Evolutionary conservation across 2,888 invertebrate species (phyloP).

Genomic region (Hymenopus coronatus): DNA sequence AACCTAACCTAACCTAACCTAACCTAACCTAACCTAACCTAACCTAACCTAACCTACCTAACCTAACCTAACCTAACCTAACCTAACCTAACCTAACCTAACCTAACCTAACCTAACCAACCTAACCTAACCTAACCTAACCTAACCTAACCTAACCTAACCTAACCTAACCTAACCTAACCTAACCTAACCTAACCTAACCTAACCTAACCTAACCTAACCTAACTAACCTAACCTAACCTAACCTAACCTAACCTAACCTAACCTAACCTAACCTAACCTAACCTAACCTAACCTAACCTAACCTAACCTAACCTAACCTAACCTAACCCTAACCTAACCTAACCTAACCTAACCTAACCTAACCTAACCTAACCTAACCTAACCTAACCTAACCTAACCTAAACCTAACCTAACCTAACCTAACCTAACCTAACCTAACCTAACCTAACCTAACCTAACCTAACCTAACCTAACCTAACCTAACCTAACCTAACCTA

Average conservation of each 20-base stretch:
- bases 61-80: too few relatives aligned
- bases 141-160: conserved; percentile 29
- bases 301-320: conserved; percentile 23
- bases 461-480: conserved; percentile 22
- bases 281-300: conserved; percentile 31
- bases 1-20: not conserved
- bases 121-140: conserved; percentile 34
- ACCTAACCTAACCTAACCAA: conserved; percentile 26
- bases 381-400: conserved; percentile 2
- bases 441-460: conserved; percentile 16
- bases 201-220: conserved; percentile 29
- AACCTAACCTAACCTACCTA: conserved; percentile 34
- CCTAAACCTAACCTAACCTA: not conserved
- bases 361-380: conserved; percentile 10
- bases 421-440: conserved; percentile 4
- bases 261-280: conserved; percentile 33
- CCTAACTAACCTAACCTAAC: conserved; percentile 31
- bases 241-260: conserved; percentile 33
- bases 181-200: conserved; percentile 1
- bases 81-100: too few relatives aligned
- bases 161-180: conserved; percentile 12
- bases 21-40: conserved; percentile 34
- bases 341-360: conserved; percentile 10
- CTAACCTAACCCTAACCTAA: conserved; percentile 18
- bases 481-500: conserved; percentile 20